Conservation (phyloP, 2,797 vertebrate species). For the Eulemur rubriventer region DNA sequence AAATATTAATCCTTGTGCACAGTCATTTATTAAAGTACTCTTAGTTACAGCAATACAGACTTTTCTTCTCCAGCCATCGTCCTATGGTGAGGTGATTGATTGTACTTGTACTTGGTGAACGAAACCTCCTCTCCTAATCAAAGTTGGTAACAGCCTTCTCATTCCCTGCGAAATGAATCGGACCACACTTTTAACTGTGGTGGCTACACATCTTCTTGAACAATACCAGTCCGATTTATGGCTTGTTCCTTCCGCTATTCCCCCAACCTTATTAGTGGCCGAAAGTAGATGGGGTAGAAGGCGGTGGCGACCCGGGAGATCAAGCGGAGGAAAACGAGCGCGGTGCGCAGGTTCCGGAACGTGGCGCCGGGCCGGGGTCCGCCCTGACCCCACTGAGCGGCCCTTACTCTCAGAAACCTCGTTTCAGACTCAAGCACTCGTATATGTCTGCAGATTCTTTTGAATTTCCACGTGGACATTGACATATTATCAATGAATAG, state of each 20-base stretch:
- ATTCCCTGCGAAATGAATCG: constrained; percentile 83
- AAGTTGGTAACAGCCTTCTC: constrained; percentile 17
- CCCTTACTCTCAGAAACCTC: rapidly evolving
- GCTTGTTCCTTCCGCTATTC: constrained; percentile 88
- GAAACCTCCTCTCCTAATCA: constrained; percentile 53
- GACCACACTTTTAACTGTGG: constrained; percentile 46
- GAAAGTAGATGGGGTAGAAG: constrained; percentile 93
- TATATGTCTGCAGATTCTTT: background rate
- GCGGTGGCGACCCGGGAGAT: constrained; percentile 87
- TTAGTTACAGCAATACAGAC: background rate
- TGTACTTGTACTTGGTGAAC: background rate
- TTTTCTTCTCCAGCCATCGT: background rate
- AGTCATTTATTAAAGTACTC: background rate
- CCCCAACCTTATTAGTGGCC: constrained; percentile 87
- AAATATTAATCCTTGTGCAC: background rate
- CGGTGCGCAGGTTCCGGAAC: constrained; percentile 81
- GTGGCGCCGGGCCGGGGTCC: background rate
- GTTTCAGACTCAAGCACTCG: background rate
- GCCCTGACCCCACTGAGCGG: background rate
- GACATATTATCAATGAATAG: background rate
- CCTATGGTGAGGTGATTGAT: background rate
- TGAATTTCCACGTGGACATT: background rate
- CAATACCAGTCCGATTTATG: constrained; percentile 80
- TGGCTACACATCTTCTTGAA: constrained; percentile 85
- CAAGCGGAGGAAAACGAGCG: constrained; percentile 91